Evolutionary conservation across 2,888 invertebrate species (phyloP), one percentile per base, ranked within the genome.

Genomic region (Sicus ferrugineus): DNA sequence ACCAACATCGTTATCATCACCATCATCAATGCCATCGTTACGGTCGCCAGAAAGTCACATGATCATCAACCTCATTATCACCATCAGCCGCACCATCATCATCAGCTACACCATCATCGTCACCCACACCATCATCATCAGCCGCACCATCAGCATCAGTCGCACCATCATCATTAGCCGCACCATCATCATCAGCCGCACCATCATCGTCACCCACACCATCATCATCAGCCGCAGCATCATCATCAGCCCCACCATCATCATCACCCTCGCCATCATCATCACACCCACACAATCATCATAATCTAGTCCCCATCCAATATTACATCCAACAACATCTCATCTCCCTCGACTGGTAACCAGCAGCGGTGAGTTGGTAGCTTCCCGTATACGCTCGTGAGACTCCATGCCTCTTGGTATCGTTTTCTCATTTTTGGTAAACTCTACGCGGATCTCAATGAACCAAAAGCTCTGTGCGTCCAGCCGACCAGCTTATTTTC

Each of bases 1-100:
- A 72, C 73, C 74, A 73, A 56, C 70, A 71, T 19, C 72, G 68
- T 67, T 69, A 68, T 30, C 58, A 34, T 30, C 67, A 52, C 48
- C 67, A 62, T 38, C 71, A 61, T 30, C 71, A 68, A 42, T 68
- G 16, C 16, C 62, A 58, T 62, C 50, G 50, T 50, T 28, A 3
- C 2, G 28, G 21, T 1, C 16, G 9, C 6, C 26, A 66, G 65
- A 3, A 21, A n/a, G n/a, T 61, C 38, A 23, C 62, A 42, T 19
- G 26, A 42, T 62, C 70, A 62, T 34, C 70, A 65, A 63, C 63
- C 59, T 58, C 61, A 14, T 48, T 34, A 48, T n/a, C 67, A 34
- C 7, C 23, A 5, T 31, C 38, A 1, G 30, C 42, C 42, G 9
- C 61, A 56, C 19, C 56, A 31, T 59, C 59, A 19, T n/a, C n/a